These are phyloP conservation scores for Chaetodon auriga DNA, from an alignment of 2,113 vertebrate species.

Conservation along the genomic window DNA sequence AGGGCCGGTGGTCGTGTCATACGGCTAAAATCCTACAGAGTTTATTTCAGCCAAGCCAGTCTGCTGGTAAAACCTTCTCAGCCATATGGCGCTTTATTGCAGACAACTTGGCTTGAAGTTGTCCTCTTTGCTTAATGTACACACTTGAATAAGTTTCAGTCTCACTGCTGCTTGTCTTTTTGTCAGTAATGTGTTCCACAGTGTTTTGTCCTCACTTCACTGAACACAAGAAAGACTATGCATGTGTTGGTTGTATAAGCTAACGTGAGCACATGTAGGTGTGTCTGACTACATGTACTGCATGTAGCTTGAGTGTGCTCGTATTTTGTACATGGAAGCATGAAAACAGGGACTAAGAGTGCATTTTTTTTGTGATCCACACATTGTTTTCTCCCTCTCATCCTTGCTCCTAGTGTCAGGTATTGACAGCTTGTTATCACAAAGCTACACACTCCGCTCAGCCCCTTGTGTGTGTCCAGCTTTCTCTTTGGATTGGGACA, in stretches of 20 bases:
- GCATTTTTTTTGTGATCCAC: slow-evolving; percentile 10
- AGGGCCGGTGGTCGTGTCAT: too few relatives aligned
- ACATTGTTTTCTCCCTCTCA: background rate
- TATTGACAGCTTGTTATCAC: slow-evolving; percentile 6
- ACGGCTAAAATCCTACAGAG: background rate
- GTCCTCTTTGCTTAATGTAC: background rate
- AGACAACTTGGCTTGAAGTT: slow-evolving; percentile 15
- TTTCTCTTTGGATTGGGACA: slow-evolving; percentile 16
- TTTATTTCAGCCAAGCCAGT: background rate
- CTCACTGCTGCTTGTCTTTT: background rate
- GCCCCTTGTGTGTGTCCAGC: background rate
- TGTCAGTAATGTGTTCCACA: slow-evolving; percentile 5
- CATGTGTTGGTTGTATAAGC: background rate
- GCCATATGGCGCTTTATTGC: slow-evolving; percentile 15
- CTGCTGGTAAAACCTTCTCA: background rate
- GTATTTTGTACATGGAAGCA: slow-evolving; percentile 43
- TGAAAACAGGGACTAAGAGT: slow-evolving; percentile 7
- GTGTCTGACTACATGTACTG: background rate
- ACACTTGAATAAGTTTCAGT: slow-evolving; percentile 2
- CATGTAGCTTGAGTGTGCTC: background rate
- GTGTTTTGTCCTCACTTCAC: background rate
- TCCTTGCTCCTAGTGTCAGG: slow-evolving; percentile 10
- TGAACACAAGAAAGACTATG: background rate
- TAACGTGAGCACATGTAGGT: background rate
- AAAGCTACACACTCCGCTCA: background rate